Conservation (phyloP, 2,888 invertebrate genomes). For the Gonocerus acuteangulatus region DNA sequence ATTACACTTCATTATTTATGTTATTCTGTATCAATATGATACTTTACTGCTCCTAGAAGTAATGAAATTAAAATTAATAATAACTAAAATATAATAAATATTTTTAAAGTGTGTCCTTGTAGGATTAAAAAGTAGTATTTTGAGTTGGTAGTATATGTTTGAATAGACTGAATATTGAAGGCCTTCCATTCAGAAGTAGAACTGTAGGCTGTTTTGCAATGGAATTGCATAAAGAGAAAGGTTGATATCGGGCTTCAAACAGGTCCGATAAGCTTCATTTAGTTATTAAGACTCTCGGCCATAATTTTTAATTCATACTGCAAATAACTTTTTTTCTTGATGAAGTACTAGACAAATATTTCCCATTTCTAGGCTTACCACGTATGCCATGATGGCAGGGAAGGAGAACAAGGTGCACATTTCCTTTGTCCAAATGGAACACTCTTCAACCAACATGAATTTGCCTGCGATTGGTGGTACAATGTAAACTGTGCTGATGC, state of each 20-base stretch:
- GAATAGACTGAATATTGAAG: not conserved
- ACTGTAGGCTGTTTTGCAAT: constrained; percentile 9
- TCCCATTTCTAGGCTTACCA: constrained; percentile 64
- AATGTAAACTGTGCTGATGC: constrained; percentile 76
- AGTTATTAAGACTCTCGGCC: no score
- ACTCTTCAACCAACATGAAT: constrained; percentile 75
- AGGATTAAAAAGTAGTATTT: no score
- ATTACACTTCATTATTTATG: no score
- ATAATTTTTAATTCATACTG: no score
- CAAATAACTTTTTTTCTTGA: no score
- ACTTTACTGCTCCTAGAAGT: no score
- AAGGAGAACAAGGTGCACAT: constrained; percentile 63
- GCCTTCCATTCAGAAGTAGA: constrained; percentile 7
- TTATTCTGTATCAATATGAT: no score
- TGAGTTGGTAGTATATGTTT: no score
- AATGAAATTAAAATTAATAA: no score
- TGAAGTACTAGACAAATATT: no score
- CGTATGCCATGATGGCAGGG: constrained; percentile 78
- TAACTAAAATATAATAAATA: no score
- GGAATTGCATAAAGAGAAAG: constrained; percentile 10
- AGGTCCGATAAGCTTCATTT: not conserved
- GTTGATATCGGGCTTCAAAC: not conserved
- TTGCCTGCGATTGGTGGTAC: constrained; percentile 88
- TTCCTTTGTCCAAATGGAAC: constrained; percentile 83
- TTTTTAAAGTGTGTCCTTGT: no score